phyloP scores from a whole-genome alignment of 2,797 vertebrate species.

The Eulemur mongoz region DNA sequence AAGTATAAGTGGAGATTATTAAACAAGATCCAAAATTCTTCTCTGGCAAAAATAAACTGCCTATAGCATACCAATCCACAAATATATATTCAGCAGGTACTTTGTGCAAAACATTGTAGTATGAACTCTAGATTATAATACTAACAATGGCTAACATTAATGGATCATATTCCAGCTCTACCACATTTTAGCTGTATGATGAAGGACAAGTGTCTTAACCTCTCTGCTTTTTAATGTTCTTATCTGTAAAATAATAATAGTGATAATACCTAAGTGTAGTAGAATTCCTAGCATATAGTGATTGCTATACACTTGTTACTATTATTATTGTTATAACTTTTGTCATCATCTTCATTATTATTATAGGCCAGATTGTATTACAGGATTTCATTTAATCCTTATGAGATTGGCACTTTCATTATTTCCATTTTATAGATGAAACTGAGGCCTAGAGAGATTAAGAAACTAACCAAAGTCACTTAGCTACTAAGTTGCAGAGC shows the following conservation, averaged over 20 bases:
- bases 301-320: not conserved
- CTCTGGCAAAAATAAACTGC: not conserved
- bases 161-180: not conserved
- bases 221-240: not conserved
- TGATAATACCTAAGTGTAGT: not conserved
- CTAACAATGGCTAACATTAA: not conserved
- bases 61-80: not conserved
- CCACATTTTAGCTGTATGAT: not conserved
- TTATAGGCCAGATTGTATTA: not conserved
- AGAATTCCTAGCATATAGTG: not conserved
- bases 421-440: constrained; percentile 8
- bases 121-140: not conserved
- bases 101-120: not conserved
- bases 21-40: not conserved
- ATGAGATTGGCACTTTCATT: not conserved
- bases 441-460: not conserved
- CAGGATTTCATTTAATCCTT: not conserved
- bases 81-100: not conserved
- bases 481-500: not conserved
- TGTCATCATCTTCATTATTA: not conserved
- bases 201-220: not conserved
- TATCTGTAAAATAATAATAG: not conserved
- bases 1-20: not conserved
- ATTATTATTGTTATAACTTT: not conserved
- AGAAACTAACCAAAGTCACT: not conserved